A percentile compares a stretch with the other conserved stretches of the same genome.
Conservation (phyloP, 2,888 invertebrate genomes). For the Ariolimax columbianus region DNA sequence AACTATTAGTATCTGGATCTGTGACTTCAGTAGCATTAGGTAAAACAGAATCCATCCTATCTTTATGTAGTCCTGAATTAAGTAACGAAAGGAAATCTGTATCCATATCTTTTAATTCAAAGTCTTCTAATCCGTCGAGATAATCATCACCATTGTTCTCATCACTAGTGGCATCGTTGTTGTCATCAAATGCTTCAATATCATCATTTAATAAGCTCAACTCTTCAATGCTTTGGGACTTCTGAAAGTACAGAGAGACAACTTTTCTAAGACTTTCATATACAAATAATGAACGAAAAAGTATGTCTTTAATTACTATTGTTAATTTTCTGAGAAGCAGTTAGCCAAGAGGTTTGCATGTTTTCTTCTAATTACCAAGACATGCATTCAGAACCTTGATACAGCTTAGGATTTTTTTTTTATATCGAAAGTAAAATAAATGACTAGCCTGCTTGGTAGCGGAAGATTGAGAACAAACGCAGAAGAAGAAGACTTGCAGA, state of each 20-base stretch:
- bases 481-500: too few relatives aligned
- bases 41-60: background rate
- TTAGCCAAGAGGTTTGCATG: too few relatives aligned
- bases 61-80: background rate
- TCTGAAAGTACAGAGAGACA: too few relatives aligned
- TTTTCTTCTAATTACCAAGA: too few relatives aligned
- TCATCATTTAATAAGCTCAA: background rate
- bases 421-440: too few relatives aligned
- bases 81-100: background rate
- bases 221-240: background rate
- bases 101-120: slow-evolving; percentile 39
- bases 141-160: slow-evolving; percentile 30
- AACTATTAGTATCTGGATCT: background rate
- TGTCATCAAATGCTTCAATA: slow-evolving; percentile 6
- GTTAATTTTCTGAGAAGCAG: too few relatives aligned
- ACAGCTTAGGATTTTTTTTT: too few relatives aligned
- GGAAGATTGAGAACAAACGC: too few relatives aligned
- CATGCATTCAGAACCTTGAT: too few relatives aligned
- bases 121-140: slow-evolving; percentile 7
- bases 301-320: too few relatives aligned
- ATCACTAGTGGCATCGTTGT: background rate
- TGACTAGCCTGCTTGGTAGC: too few relatives aligned
- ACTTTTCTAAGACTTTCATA: background rate
- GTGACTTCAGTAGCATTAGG: background rate
- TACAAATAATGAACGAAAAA: too few relatives aligned